Evolutionary conservation across 2,797 vertebrate genomes (phyloP).

Genomic region (Clarias platycephalus): DNA sequence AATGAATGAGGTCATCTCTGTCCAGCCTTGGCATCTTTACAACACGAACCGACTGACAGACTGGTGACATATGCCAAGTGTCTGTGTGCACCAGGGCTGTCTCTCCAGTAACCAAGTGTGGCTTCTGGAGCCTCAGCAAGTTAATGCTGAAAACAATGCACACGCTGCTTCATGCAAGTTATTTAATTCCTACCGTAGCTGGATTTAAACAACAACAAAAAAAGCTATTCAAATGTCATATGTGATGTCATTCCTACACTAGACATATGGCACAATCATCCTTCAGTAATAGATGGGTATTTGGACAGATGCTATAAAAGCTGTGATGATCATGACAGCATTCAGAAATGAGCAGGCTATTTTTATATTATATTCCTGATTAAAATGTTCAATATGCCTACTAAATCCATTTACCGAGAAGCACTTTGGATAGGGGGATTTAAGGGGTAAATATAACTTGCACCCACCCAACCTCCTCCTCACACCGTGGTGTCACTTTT

Average conservation of each 20-base stretch:
- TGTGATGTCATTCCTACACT: background rate
- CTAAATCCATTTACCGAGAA: slow-evolving; percentile 11
- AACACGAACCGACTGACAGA: slow-evolving; percentile 49
- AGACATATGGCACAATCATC: background rate
- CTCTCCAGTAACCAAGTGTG: slow-evolving; percentile 58
- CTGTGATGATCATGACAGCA: background rate
- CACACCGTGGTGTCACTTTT: background rate
- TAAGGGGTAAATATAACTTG: slow-evolving; percentile 42
- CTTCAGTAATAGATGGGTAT: background rate
- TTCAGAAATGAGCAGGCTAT: background rate
- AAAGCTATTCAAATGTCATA: background rate
- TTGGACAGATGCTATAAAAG: background rate
- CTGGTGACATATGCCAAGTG: slow-evolving; percentile 58
- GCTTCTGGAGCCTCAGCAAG: slow-evolving; percentile 46
- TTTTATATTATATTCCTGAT: slow-evolving; percentile 6
- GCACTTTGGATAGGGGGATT: slow-evolving; percentile 4
- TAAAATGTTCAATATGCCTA: background rate
- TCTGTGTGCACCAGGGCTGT: slow-evolving; percentile 54
- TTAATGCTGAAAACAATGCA: slow-evolving; percentile 43
- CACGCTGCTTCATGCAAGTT: slow-evolving; percentile 23
- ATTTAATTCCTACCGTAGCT: slow-evolving; percentile 44
- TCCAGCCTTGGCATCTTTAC: slow-evolving; percentile 35
- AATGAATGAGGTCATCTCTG: slow-evolving; percentile 54
- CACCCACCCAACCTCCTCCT: background rate
- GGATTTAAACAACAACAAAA: background rate